phyloP scores from a whole-genome alignment of 2,113 vertebrate genomes.

The Larimichthys crocea region DNA sequence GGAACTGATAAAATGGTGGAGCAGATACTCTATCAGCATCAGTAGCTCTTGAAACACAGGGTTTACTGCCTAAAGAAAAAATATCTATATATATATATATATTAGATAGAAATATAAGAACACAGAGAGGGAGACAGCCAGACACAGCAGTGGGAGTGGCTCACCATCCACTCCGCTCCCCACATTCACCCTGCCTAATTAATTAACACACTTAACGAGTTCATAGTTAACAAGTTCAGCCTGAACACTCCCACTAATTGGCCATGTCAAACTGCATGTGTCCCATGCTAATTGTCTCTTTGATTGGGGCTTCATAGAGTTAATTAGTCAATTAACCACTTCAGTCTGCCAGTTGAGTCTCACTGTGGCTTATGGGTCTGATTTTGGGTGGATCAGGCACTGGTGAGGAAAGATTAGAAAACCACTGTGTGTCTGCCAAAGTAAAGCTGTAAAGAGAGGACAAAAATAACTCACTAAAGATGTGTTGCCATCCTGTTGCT shows the following conservation, averaged over 20 bases:
- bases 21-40: background rate
- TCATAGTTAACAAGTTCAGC: conserved; percentile 62
- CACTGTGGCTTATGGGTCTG: conserved; percentile 21
- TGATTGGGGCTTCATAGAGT: conserved; percentile 62
- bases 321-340: conserved; percentile 69
- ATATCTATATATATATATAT: too few relatives aligned
- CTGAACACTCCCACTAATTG: conserved; percentile 67
- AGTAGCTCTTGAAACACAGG: background rate
- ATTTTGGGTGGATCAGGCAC: conserved; percentile 22
- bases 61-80: background rate
- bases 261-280: conserved; percentile 59
- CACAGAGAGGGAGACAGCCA: conserved; percentile 14
- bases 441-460: background rate
- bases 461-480: background rate
- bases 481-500: background rate
- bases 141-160: conserved; percentile 15
- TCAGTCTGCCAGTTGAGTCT: conserved; percentile 41
- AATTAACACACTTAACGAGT: conserved; percentile 69
- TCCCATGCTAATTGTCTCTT: conserved; percentile 70
- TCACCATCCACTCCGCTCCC: conserved; percentile 16
- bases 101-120: background rate
- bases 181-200: conserved; percentile 63
- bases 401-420: conserved; percentile 6
- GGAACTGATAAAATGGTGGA: background rate
- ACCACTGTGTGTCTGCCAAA: background rate